Base-by-base conservation (phyloP, 2,888 invertebrate genomes). In the Drosophila dives region DNA sequence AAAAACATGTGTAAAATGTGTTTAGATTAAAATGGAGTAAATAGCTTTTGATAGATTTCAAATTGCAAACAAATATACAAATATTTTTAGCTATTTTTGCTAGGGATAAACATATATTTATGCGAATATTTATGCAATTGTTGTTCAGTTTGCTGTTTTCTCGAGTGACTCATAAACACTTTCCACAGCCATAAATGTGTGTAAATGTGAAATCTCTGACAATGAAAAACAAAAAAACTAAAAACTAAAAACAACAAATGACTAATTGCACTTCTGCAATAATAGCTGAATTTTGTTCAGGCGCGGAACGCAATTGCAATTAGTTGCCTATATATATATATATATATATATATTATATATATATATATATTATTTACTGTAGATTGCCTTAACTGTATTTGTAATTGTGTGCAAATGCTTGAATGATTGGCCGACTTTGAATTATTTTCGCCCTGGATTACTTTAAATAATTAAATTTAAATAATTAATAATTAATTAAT, bases 131-230 rank as follows among this genome's bases (percentile, higher is more conserved):
- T 15, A 45, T 45, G 20, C 7, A 20, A 4, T 20, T 20, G 15
- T 8, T 45, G 15, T 4, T 7, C 15, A 20, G 2, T 45, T 45
- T 8, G 8, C 45, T 15, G 45, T 15, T 23, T 20, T 45, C 23
- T 23, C 45, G 3, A 15, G 20, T 23, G 45, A 45, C 23, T 45
- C 45, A 45, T 45, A 45, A 36, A 29, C 11, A 29, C 40, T 56
- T 29, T 56, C n/a, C 26, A 55, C 8, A 11, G 17, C 12, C 26
- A 8, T 15, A 45, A 45, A 23, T 23, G 45, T 7, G 8, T 8
- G 45, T 23, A 23, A 15, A 23, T 45, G 54, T 54, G 54, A 54
- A 54, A 54, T 54, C 54, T 54, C 26, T 49, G 45, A 45, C 45
- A 23, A 23, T 54, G 23, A 54, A 7, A 23, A 34, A 33, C 20